Base-by-base conservation (phyloP, 2,113 vertebrate species). In the Triplophysa dalaica region DNA sequence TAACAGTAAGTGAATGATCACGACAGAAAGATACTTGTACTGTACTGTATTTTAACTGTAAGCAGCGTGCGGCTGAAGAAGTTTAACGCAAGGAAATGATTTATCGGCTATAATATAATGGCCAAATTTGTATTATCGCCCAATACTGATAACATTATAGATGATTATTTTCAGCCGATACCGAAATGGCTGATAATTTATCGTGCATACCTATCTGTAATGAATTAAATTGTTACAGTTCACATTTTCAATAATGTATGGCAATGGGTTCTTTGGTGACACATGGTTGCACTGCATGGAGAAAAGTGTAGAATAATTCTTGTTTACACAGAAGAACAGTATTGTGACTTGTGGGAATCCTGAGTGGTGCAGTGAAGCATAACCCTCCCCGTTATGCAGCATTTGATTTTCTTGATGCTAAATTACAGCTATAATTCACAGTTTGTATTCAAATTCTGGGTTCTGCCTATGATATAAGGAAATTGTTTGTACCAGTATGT, bases 291-390 rank as follows among this genome's bases (percentile, higher is more conserved):
- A n/a, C n/a, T 61, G 70, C 70, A 74, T 60, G 17, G 22, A 26
- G 41, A 26, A 48, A 54, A 62, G 24, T 45, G n/a, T 41, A 52
- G 50, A 13, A 52, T 11, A 13, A 43, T 61, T 74, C 56, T 21
- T 62, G 21, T 63, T 48, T 24, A 75, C 60, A 48, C 14, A 5
- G 41, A 63, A 29, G 38, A 63, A 29, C n/a, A 65, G 41, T 58
- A 56, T 66, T 16, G 56, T 73, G 61, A 38, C 52, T 64, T 17
- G 8, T 64, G 38, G 61, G 21, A n/a, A 63, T 14, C 56, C 38
- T 43, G 54, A 73, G 70, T 73, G 52, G 70, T 74, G 70, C 70
- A 74, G 33, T 74, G n/a, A 60, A 61, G 33, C 70, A 29, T 56
- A 43, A 60, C 54, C 21, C 54, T 2, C 33, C 70, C 19, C 22